A percentile compares a stretch with the other conserved stretches of the same genome.
phyloP scores from a whole-genome alignment of 2,888 invertebrate species.

The Coleophora deauratella region DNA sequence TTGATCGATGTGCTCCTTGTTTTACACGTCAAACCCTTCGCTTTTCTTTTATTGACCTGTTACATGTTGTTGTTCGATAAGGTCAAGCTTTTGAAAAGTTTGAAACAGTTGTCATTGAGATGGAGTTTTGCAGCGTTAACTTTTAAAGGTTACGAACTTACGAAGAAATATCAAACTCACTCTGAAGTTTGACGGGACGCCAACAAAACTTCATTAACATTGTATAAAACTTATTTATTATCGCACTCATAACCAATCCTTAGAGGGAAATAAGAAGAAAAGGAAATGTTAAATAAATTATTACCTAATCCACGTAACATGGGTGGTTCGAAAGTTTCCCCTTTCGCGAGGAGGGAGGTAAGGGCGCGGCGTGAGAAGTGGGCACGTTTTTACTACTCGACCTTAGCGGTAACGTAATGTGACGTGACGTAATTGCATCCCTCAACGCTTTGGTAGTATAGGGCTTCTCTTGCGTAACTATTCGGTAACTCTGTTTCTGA shows the following conservation, averaged over 20 bases:
- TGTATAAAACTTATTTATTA: background rate
- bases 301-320: conserved; percentile 50
- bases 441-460: conserved; percentile 4
- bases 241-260: conserved; percentile 1
- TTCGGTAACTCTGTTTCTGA: conserved; percentile 8
- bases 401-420: conserved; percentile 26
- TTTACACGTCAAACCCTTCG: conserved; percentile 1
- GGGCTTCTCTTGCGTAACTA: conserved; percentile 1
- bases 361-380: conserved; percentile 32
- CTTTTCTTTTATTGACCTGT: no score
- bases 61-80: no score
- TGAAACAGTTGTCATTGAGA: no score
- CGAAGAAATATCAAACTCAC: no score
- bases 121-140: no score
- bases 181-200: no score
- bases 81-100: no score
- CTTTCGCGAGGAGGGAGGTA: conserved; percentile 20
- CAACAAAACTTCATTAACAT: background rate
- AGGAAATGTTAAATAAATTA: conserved; percentile 39
- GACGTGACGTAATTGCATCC: conserved; percentile 26
- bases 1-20: conserved; percentile 16
- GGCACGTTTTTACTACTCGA: conserved; percentile 43
- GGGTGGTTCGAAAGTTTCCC: conserved; percentile 35
- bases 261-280: conserved; percentile 17
- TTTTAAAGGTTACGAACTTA: no score